Percentiles rank a stretch among this genome's conserved stretches.
phyloP scores from a whole-genome alignment of 2,888 invertebrate genomes.

The Mesorhabditis belari region DNA sequence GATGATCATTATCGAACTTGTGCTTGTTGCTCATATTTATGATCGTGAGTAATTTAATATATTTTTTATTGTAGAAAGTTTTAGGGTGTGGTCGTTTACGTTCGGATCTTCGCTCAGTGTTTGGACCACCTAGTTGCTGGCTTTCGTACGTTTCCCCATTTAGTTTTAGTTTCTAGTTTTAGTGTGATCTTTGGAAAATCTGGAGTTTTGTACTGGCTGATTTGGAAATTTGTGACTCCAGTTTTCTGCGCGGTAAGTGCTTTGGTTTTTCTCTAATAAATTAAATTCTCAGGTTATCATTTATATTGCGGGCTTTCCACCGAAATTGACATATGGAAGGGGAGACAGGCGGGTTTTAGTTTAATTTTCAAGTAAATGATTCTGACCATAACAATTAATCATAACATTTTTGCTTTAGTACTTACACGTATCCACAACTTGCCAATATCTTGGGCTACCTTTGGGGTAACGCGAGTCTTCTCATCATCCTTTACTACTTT shows the following conservation, averaged over 20 bases:
- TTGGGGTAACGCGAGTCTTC: not conserved
- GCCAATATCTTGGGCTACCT: not conserved
- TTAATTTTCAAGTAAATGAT: not conserved
- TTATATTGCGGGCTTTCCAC: not conserved
- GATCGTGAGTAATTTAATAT: conserved; percentile 9
- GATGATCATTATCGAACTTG: conserved; percentile 19
- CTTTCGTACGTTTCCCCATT: too few species aligned
- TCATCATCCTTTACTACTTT: not conserved
- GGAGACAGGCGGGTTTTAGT: too few species aligned
- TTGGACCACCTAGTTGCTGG: too few species aligned
- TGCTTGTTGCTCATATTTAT: conserved; percentile 31
- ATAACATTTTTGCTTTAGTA: not conserved
- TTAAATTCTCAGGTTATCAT: too few species aligned
- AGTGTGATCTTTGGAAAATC: not conserved
- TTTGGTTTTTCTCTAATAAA: too few species aligned
- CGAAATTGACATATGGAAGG: not conserved
- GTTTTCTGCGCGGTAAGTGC: not conserved
- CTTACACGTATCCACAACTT: not conserved
- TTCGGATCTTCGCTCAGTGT: conserved; percentile 30
- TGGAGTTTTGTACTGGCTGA: not conserved
- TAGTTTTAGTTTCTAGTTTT: too few species aligned
- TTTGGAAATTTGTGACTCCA: not conserved
- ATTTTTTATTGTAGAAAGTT: not conserved
- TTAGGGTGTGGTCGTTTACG: conserved; percentile 21
- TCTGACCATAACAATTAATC: not conserved